These are phyloP conservation scores for Umimayanthus chanpuru DNA, from an alignment of 92 coral and sea anemone genomes.

Conservation along the genomic window DNA sequence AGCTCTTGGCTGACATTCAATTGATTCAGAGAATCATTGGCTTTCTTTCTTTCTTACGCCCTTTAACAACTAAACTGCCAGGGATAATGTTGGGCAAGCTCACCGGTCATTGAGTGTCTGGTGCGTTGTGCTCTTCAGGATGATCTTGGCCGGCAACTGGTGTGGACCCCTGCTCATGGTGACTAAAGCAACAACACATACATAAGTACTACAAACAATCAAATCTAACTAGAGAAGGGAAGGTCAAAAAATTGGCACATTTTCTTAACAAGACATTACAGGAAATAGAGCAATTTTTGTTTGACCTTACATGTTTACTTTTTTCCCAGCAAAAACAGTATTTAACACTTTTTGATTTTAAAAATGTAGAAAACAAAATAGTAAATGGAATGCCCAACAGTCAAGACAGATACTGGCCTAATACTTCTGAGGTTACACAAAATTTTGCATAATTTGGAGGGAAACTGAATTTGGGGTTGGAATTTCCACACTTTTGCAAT, in stretches of 20 bases:
- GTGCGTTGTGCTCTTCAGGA: conserved; percentile 92
- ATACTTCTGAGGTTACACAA: too few relatives aligned
- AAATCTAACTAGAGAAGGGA: neutral
- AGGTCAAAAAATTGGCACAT: neutral
- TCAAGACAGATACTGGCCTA: too few relatives aligned
- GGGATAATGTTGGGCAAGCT: conserved; percentile 68
- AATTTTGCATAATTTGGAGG: too few relatives aligned
- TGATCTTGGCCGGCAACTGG: conserved; percentile 81
- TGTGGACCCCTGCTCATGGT: conserved; percentile 61
- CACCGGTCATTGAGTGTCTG: conserved; percentile 99
- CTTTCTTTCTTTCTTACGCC: conserved; percentile 33
- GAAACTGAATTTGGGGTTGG: too few relatives aligned
- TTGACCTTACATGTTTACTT: too few relatives aligned
- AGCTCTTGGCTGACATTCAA: conserved; percentile 43
- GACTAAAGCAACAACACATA: conserved; percentile 35
- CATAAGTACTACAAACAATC: neutral
- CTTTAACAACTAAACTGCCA: conserved; percentile 40
- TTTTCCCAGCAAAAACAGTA: too few relatives aligned
- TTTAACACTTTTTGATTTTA: too few relatives aligned
- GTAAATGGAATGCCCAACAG: too few relatives aligned
- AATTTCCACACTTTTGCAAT: too few relatives aligned
- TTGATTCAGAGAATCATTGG: conserved; percentile 29
- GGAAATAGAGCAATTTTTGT: neutral
- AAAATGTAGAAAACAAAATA: too few relatives aligned
- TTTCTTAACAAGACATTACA: neutral